Evolutionary conservation across 2,888 invertebrate genomes (phyloP).

Genomic region (Abrostola tripartita): DNA sequence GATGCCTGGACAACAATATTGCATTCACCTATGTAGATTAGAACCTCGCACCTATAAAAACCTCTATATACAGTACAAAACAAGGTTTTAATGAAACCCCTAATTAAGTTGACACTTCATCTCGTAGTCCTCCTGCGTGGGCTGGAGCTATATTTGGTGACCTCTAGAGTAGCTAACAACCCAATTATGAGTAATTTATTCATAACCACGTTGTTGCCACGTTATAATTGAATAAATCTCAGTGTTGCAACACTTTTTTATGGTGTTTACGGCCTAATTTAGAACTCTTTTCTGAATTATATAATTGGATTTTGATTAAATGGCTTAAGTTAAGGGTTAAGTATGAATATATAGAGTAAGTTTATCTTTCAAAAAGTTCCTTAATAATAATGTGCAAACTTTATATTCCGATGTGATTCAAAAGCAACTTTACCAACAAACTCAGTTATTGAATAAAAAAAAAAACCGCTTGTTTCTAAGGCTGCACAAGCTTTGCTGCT

Average conservation of each 20-base stretch:
- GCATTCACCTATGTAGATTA: too few species aligned
- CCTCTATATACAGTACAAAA: not conserved
- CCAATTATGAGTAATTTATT: constrained; percentile 60
- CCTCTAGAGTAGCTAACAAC: constrained; percentile 55
- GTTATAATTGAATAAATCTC: constrained; percentile 45
- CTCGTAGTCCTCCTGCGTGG: constrained; percentile 22
- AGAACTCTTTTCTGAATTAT: constrained; percentile 11
- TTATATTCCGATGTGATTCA: too few species aligned
- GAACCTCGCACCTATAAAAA: too few species aligned
- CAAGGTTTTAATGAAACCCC: constrained; percentile 2
- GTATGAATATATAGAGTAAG: too few species aligned
- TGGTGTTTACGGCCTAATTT: constrained; percentile 26
- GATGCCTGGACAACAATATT: too few species aligned
- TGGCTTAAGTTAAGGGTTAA: too few species aligned
- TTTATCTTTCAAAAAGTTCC: too few species aligned
- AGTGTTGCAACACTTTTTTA: constrained; percentile 31
- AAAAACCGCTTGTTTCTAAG: too few species aligned
- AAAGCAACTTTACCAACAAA: too few species aligned
- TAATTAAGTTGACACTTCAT: constrained; percentile 11
- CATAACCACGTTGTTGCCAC: constrained; percentile 51
- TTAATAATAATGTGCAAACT: too few species aligned
- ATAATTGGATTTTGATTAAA: not conserved
- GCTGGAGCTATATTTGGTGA: constrained; percentile 34
- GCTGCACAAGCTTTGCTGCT: too few species aligned
- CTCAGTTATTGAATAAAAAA: too few species aligned